A percentile compares a stretch with the other conserved stretches of the same genome.
Evolutionary conservation across 1,140 invertebrate genomes (phyloP).

Genomic region (Atta cephalotes): DNA sequence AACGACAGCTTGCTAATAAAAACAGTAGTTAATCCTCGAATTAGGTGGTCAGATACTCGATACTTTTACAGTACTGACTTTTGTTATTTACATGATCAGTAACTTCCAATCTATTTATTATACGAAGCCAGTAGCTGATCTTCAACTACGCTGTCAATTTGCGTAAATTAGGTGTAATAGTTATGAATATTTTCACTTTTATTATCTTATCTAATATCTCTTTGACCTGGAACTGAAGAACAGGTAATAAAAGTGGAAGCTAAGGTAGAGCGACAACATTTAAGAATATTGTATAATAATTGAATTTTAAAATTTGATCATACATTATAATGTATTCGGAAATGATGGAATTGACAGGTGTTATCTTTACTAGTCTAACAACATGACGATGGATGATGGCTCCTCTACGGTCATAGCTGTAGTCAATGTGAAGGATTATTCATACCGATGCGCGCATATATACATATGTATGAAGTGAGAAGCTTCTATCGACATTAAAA

Average conservation of each 20-base stretch:
- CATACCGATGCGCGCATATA: slow-evolving; percentile 57
- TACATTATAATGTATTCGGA: not conserved
- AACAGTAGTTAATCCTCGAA: too few relatives aligned
- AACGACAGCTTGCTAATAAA: too few relatives aligned
- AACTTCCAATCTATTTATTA: too few relatives aligned
- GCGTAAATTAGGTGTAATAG: too few relatives aligned
- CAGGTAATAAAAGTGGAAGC: not conserved
- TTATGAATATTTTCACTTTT: not conserved
- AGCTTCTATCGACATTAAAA: slow-evolving; percentile 56
- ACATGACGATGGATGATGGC: slow-evolving; percentile 55
- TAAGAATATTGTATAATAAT: not conserved
- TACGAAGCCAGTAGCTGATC: too few relatives aligned
- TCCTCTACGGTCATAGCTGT: slow-evolving; percentile 31
- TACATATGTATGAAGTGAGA: slow-evolving; percentile 53
- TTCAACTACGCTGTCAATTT: too few relatives aligned
- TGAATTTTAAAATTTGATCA: not conserved
- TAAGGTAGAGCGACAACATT: not conserved
- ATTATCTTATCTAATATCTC: not conserved
- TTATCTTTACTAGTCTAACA: slow-evolving; percentile 43
- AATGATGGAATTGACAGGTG: not conserved
- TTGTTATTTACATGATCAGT: too few relatives aligned
- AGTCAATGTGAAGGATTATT: slow-evolving; percentile 54
- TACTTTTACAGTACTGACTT: too few relatives aligned
- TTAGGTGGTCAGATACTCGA: too few relatives aligned
- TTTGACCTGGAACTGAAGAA: not conserved